Evolutionary conservation across 2,888 invertebrate species (phyloP).

Genomic region (Syritta pipiens): DNA sequence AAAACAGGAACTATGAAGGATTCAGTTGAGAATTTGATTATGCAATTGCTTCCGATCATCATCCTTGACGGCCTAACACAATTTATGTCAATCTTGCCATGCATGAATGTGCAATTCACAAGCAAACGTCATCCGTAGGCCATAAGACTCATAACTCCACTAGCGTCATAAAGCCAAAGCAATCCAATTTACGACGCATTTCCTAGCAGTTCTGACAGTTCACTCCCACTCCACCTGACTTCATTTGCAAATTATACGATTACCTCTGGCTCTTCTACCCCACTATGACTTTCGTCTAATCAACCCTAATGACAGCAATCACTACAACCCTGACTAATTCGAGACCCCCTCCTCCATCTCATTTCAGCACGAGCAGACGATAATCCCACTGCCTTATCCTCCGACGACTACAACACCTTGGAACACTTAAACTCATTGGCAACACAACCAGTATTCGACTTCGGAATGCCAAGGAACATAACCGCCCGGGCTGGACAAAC

Average conservation of each 20-base stretch:
- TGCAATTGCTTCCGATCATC: too few species aligned
- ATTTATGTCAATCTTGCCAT: too few species aligned
- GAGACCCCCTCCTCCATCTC: not conserved
- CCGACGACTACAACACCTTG: constrained; percentile 60
- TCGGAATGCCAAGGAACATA: constrained; percentile 90
- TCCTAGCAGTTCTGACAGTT: too few species aligned
- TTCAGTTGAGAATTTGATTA: too few species aligned
- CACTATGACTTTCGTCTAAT: constrained; percentile 26
- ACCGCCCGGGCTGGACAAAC: constrained; percentile 93
- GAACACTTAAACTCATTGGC: constrained; percentile 57
- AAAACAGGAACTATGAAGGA: too few species aligned
- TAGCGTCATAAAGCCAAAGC: too few species aligned
- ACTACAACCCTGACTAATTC: constrained; percentile 24
- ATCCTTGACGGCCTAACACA: too few species aligned
- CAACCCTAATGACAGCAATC: constrained; percentile 39
- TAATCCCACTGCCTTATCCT: constrained; percentile 60
- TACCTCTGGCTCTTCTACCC: not conserved
- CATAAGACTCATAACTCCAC: too few species aligned
- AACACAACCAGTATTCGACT: constrained; percentile 88
- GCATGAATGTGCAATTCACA: too few species aligned
- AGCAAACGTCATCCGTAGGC: too few species aligned
- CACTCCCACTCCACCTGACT: too few species aligned
- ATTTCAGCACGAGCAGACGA: constrained; percentile 56
- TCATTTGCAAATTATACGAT: not conserved
- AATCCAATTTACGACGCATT: too few species aligned